Evolutionary conservation across 2,113 vertebrate genomes (phyloP).

Genomic region (Rhinoderma darwinii): DNA sequence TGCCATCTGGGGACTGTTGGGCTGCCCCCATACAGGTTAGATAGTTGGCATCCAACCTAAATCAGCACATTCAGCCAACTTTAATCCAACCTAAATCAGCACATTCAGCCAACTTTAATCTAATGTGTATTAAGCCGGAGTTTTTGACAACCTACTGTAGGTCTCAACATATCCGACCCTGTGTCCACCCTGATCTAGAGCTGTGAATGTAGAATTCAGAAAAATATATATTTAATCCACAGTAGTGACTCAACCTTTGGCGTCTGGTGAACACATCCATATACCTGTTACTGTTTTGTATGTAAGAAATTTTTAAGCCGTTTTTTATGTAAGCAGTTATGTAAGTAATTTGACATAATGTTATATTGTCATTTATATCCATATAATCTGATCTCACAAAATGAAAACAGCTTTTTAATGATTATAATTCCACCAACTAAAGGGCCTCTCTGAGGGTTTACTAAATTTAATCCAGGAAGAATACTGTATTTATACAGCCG

Average conservation of each 20-base stretch:
- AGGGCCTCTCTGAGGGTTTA: background rate
- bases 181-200: background rate
- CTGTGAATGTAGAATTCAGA: background rate
- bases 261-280: background rate
- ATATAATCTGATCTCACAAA: background rate
- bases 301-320: background rate
- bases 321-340: background rate
- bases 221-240: background rate
- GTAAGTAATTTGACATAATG: background rate
- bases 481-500: slow-evolving; percentile 23
- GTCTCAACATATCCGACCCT: background rate
- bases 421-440: slow-evolving; percentile 3
- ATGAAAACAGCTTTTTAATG: background rate
- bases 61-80: too few relatives aligned
- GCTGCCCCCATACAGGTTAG: too few relatives aligned
- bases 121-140: background rate
- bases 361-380: background rate
- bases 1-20: background rate
- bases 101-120: too few relatives aligned
- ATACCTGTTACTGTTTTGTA: background rate
- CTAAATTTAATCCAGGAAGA: slow-evolving; percentile 26
- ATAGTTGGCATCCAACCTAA: too few relatives aligned
- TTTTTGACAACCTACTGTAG: background rate
- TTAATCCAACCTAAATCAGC: too few relatives aligned
- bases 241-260: background rate